Evolutionary conservation across 2,113 vertebrate genomes (phyloP), one percentile per base, ranked within the genome.

Genomic region (Malurus alboscapulatus): DNA sequence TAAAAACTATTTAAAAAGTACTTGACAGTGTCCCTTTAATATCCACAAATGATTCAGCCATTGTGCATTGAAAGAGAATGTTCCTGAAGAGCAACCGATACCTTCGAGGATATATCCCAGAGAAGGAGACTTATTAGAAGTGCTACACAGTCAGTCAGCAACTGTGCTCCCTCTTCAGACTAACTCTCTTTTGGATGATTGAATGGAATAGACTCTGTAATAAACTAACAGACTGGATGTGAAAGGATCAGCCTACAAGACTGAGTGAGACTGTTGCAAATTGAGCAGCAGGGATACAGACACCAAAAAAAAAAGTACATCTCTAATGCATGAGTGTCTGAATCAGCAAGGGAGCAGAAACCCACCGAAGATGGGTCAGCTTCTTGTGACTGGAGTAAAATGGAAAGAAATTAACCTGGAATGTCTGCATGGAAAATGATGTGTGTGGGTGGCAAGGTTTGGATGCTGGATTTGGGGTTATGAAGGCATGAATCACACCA

Each of bases 1-100:
- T 97, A 97, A 97, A 98, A 97, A 97, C 96, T 97, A 98, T 97
- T 97, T 97, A 96, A 97, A 98, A 98, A 98, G 97, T 97, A 97
- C 95, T 98, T 95, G 97, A 98, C 97, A 97, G 96, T 97, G 97
- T 97, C 96, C 95, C 88, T 97, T 97, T 97, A 96, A 97, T 94
- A 97, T 97, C 96, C 96, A 98, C 78, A 94, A 95, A 97, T 96
- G 94, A 96, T 42, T 72, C 42, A 50, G 92, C 86, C 95, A 94
- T 97, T 97, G 97, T 97, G 97, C 97, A 97, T 85, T 94, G 91
- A 97, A 92, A 85, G 82, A 96, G 93, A 94, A 96, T 88, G 87
- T 97, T 95, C 90, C 93, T 97, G 90, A 95, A 96, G 92, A 95
- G 94, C 95, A 96, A 90, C 75, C 24, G 2, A 92, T 85, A 97